Percentiles rank a stretch among this genome's conserved stretches.
phyloP scores from a whole-genome alignment of 2,888 invertebrate genomes.

The Ophioninae sp. region DNA sequence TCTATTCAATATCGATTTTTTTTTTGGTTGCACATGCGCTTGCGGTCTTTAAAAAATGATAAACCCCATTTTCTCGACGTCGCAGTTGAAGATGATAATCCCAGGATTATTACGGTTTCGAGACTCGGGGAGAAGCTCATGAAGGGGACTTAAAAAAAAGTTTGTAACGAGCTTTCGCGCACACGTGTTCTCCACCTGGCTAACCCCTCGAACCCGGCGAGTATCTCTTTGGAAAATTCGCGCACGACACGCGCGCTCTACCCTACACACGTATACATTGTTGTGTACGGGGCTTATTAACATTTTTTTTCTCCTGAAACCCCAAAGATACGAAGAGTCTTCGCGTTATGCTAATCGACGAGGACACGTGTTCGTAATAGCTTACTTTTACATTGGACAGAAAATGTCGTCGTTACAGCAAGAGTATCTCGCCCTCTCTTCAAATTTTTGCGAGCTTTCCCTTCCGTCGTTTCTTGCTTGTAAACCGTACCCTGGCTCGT shows the following conservation, averaged over 20 bases:
- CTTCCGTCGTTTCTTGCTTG: neutral
- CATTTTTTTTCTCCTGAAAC: slow-evolving; percentile 67
- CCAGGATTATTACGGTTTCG: neutral
- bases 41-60: neutral
- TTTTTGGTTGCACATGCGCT: neutral
- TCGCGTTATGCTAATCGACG: slow-evolving; percentile 76
- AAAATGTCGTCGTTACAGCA: slow-evolving; percentile 60
- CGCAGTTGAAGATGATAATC: slow-evolving; percentile 3
- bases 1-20: neutral
- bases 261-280: neutral
- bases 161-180: slow-evolving; percentile 36
- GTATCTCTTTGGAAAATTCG: slow-evolving; percentile 47
- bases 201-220: slow-evolving; percentile 28
- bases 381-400: slow-evolving; percentile 73
- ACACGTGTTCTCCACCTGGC: slow-evolving; percentile 59
- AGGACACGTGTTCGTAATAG: slow-evolving; percentile 78
- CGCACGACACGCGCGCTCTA: slow-evolving; percentile 53
- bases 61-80: neutral
- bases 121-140: slow-evolving; percentile 19
- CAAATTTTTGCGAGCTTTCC: slow-evolving; percentile 9
- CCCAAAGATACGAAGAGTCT: slow-evolving; percentile 64
- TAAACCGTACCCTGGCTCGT: neutral
- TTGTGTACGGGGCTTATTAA: slow-evolving; percentile 69
- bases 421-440: neutral
- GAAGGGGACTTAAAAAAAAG: slow-evolving; percentile 16